These are phyloP conservation scores for Thomomys bottae DNA, from an alignment of 2,113 vertebrate genomes.

Conservation along the genomic window DNA sequence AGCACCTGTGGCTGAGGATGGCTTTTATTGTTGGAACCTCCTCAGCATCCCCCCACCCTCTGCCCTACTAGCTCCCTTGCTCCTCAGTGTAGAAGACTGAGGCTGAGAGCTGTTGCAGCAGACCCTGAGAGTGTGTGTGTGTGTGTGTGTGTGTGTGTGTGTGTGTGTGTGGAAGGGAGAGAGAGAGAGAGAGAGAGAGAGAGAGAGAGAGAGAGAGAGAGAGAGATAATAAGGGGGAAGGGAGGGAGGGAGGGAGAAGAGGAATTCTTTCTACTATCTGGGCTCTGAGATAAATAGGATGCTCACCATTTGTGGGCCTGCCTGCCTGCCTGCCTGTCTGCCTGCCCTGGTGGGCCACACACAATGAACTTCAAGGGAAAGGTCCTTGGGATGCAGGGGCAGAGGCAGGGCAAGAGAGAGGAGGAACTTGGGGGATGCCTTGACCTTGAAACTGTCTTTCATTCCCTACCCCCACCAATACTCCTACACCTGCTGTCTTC, in stretches of 20 bases:
- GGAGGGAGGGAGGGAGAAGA: too few species aligned
- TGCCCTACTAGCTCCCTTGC: neutral
- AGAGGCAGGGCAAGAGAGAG: neutral
- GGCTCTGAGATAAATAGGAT: conserved; percentile 52
- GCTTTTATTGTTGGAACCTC: conserved; percentile 79
- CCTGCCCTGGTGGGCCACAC: neutral
- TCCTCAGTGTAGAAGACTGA: neutral
- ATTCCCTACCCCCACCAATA: neutral
- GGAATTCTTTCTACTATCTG: neutral
- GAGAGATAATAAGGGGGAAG: too few species aligned
- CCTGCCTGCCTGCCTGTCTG: neutral
- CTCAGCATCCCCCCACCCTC: conserved; percentile 53
- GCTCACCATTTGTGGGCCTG: neutral
- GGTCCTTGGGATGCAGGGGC: neutral
- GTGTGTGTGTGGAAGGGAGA: too few species aligned
- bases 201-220: too few species aligned
- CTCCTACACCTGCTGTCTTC: neutral
- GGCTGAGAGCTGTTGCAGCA: neutral
- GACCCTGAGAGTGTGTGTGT: neutral
- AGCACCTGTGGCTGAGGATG: conserved; percentile 86
- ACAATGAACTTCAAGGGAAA: conserved; percentile 58
- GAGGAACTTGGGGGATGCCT: conserved; percentile 10
- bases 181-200: too few species aligned
- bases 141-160: too few species aligned
- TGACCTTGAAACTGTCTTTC: neutral